Conservation (phyloP, 2,113 vertebrate genomes). For the Cyrtonyx montezumae region DNA sequence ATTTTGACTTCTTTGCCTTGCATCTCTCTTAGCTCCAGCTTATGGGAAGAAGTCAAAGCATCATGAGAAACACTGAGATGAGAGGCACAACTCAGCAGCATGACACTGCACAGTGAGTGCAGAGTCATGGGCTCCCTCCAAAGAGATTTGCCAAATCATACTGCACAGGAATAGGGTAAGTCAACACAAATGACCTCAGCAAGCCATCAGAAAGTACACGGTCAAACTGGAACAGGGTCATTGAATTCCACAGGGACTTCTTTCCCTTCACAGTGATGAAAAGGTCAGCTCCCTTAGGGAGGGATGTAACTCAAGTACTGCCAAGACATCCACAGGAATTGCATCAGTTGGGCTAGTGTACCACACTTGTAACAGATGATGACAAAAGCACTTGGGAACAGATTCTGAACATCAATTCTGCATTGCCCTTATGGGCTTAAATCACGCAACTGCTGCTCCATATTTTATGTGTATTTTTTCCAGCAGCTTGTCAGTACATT, state of each 20-base stretch:
- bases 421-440: background rate
- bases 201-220: background rate
- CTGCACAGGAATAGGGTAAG: background rate
- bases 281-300: conserved; percentile 39
- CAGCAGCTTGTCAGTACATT: background rate
- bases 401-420: background rate
- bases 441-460: background rate
- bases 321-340: conserved; percentile 52
- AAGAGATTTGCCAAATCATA: conserved; percentile 1
- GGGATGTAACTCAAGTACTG: background rate
- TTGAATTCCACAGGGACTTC: background rate
- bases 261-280: background rate
- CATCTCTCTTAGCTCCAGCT: background rate
- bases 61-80: background rate
- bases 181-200: background rate
- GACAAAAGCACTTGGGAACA: conserved; percentile 36
- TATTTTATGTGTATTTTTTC: background rate
- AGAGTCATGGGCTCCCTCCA: conserved; percentile 30
- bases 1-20: background rate
- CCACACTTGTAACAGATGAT: background rate
- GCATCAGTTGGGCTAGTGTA: background rate
- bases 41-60: background rate
- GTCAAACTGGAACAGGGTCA: background rate
- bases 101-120: background rate
- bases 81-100: background rate